These are phyloP conservation scores for Argyra leucocephala DNA, from an alignment of 2,888 invertebrate species.

Conservation along the genomic window DNA sequence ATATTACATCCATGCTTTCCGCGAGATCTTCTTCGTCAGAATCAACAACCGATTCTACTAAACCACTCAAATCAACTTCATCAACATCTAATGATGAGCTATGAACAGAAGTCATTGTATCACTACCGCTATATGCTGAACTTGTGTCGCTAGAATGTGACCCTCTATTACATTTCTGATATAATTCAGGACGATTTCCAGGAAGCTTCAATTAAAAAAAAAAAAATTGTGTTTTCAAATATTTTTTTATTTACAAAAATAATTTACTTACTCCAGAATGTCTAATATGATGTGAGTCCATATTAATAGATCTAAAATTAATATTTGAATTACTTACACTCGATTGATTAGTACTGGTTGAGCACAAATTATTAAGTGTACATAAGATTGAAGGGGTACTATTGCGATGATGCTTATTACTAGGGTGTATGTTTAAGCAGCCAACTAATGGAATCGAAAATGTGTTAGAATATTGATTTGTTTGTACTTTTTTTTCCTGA, in stretches of 20 bases:
- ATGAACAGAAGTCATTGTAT: constrained; percentile 89
- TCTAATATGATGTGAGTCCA: constrained; percentile 24
- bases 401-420: constrained; percentile 14
- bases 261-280: constrained; percentile 22
- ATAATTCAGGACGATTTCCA: constrained; percentile 56
- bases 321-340: not conserved
- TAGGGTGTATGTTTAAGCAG: not conserved
- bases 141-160: constrained; percentile 90
- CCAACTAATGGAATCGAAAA: not conserved
- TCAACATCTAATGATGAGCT: constrained; percentile 71
- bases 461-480: not conserved
- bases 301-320: constrained; percentile 9
- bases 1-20: constrained; percentile 72
- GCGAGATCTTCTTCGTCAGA: constrained; percentile 88
- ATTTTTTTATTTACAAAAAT: not conserved
- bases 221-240: not conserved
- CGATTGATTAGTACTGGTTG: not conserved
- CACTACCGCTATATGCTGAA: constrained; percentile 92
- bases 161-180: constrained; percentile 72
- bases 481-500: not conserved
- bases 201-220: not conserved
- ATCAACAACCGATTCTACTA: constrained; percentile 91
- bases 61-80: constrained; percentile 85
- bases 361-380: not conserved
- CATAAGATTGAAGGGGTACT: constrained; percentile 8